These are phyloP conservation scores for Drosophila kuntzei DNA, from an alignment of 2,888 invertebrate genomes.

Conservation along the genomic window DNA sequence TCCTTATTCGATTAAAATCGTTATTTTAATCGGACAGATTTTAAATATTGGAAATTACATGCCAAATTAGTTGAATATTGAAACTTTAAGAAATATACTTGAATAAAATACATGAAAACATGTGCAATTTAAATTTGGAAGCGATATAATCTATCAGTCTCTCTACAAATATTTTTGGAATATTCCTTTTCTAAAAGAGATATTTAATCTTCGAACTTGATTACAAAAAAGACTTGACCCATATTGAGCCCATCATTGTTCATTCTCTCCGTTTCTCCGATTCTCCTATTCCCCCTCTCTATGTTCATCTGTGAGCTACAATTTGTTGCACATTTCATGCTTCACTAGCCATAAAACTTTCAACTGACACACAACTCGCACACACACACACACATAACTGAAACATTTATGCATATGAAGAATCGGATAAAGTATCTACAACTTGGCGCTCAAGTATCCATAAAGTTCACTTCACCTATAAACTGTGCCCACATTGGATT, in stretches of 20 bases:
- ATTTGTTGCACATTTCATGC: conserved; percentile 79
- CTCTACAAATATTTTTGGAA: background rate
- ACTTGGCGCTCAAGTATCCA: conserved; percentile 73
- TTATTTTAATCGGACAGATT: no score
- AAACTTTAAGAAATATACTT: no score
- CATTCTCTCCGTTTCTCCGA: background rate
- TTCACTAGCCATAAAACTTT: conserved; percentile 74
- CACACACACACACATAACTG: conserved; percentile 9
- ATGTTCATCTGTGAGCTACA: conserved; percentile 33
- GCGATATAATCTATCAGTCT: no score
- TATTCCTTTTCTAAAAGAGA: background rate
- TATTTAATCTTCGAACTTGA: background rate
- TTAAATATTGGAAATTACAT: no score
- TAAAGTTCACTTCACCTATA: conserved; percentile 80
- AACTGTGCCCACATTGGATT: conserved; percentile 74
- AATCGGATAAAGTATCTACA: conserved; percentile 54
- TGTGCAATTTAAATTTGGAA: no score
- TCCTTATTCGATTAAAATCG: no score
- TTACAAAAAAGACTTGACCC: conserved; percentile 17
- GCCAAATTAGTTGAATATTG: no score
- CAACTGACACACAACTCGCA: conserved; percentile 21
- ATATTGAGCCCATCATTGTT: conserved; percentile 38
- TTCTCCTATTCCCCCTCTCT: background rate
- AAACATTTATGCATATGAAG: conserved; percentile 57
- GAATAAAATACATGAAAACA: no score